phyloP scores from a whole-genome alignment of 92 coral and sea anemone species.

The Phenganax stokvisi region DNA sequence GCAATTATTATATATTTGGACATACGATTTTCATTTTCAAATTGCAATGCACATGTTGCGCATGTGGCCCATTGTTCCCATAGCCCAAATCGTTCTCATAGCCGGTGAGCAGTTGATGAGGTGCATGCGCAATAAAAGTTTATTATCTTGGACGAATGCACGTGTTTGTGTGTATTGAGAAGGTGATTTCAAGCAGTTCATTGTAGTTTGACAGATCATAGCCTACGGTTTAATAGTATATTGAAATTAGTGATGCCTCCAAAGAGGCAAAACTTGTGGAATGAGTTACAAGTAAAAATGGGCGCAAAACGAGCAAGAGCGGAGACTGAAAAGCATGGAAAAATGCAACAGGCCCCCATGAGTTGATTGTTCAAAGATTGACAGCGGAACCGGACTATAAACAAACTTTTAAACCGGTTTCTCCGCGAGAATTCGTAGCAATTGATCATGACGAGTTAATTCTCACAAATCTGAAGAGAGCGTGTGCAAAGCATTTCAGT shows the following conservation, averaged over 20 bases:
- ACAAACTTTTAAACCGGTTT: slow-evolving; percentile 51
- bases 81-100: too few species aligned
- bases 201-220: background rate
- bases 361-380: slow-evolving; percentile 58
- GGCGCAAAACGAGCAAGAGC: background rate
- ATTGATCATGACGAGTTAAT: slow-evolving; percentile 45
- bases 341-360: slow-evolving; percentile 29
- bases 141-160: too few species aligned
- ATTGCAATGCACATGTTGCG: background rate
- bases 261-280: slow-evolving; percentile 8
- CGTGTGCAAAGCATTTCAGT: slow-evolving; percentile 46
- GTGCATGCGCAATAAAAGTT: too few species aligned
- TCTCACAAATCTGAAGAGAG: slow-evolving; percentile 54
- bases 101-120: too few species aligned
- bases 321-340: background rate
- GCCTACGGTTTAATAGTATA: background rate
- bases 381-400: slow-evolving; percentile 59
- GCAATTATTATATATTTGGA: too few species aligned
- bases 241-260: background rate
- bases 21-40: too few species aligned
- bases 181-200: background rate
- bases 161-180: too few species aligned
- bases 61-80: too few species aligned
- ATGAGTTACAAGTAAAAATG: background rate
- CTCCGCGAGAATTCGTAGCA: slow-evolving; percentile 56